A percentile compares a stretch with the other conserved stretches of the same genome.
phyloP scores from a whole-genome alignment of 1,140 invertebrate genomes.

The Heliconius eleuchia region DNA sequence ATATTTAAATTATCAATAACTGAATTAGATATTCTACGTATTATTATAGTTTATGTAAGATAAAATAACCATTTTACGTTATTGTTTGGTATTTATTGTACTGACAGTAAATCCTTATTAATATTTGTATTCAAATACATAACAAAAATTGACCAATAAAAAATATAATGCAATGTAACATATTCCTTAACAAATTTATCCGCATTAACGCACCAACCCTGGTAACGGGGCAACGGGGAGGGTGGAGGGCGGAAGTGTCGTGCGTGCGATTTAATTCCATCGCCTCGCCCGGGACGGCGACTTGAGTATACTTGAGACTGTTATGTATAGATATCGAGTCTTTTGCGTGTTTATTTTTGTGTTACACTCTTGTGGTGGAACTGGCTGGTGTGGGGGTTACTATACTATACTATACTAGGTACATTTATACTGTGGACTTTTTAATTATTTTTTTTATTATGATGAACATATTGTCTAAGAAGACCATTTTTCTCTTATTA shows the following conservation, averaged over 20 bases:
- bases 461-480: too few species aligned
- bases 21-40: too few species aligned
- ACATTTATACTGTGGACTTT: too few species aligned
- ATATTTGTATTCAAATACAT: too few species aligned
- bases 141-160: too few species aligned
- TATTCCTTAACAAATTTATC: not conserved
- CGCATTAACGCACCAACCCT: conserved; percentile 17
- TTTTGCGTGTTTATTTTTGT: conserved; percentile 18
- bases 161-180: not conserved
- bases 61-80: too few species aligned
- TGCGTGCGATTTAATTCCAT: conserved; percentile 80
- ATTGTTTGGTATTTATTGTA: too few species aligned
- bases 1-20: too few species aligned
- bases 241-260: conserved; percentile 70
- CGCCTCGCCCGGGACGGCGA: conserved; percentile 67
- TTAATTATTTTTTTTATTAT: too few species aligned
- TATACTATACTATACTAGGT: not conserved
- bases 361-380: not conserved
- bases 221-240: conserved; percentile 36
- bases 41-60: too few species aligned
- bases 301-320: conserved; percentile 55
- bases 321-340: conserved; percentile 19
- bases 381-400: not conserved
- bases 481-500: too few species aligned
- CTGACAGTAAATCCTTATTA: too few species aligned